Evolutionary conservation across 2,797 vertebrate species (phyloP), one percentile per base, ranked within the genome.

Genomic region (Nasua narica): DNA sequence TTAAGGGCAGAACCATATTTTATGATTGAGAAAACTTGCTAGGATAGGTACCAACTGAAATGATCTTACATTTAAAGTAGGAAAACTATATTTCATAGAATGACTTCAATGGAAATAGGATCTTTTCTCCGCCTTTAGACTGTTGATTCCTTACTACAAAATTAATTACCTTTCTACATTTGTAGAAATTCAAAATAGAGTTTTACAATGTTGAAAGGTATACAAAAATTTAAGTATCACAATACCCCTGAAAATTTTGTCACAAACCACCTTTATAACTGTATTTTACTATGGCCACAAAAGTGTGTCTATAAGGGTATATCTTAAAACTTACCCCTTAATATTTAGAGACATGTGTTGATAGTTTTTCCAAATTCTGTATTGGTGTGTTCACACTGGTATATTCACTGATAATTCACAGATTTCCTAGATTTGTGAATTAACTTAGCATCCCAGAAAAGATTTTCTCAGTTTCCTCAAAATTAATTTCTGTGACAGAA

Each of bases 71-170:
- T 86, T 92, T 90, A 90, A 95, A 91, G 29, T 62, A 70, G 25
- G 25, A 90, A 86, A 93, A 86, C 32, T n/a, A 32, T 81, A 35
- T 81, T 83, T 97, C 58, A 72, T 70, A 77, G 37, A 81, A 81
- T 90, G n/a, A 46, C 23, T 93, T 91, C 18, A 48, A 0, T 86
- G 21, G 46, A 92, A 94, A 88, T 50, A 92, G 18, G 12, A 40
- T 65, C 35, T 85, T 96, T 96, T 94, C 65, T 40, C 50, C 10
- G 96, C 14, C 13, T 91, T 90, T 69, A 93, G 88, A 78, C 83
- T 90, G 25, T 93, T 82, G 94, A 89, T 83, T 89, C 65, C 40
- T 96, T 83, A 79, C 50, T 23, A 74, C 32, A 97, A 37, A 94
- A 62, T 90, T 60, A 92, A 43, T 87, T 88, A 86, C 60, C 3